Evolutionary conservation across 2,797 vertebrate genomes (phyloP).

Genomic region (Acanthurus lineatus): DNA sequence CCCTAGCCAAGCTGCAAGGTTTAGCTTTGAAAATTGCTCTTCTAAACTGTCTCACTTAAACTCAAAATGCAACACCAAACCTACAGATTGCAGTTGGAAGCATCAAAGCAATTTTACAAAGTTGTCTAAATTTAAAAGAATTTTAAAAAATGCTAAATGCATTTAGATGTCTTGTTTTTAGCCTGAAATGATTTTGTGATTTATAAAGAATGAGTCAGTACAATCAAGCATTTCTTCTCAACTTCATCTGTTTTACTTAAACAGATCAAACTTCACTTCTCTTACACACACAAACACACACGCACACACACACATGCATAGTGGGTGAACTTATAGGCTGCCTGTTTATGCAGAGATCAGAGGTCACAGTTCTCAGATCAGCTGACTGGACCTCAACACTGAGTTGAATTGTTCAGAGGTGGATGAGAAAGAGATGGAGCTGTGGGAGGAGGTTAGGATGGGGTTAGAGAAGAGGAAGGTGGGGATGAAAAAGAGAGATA

Average conservation of each 20-base stretch:
- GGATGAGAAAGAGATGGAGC: slow-evolving; percentile 16
- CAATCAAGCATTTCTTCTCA: neutral
- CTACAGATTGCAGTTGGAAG: neutral
- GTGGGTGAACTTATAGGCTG: neutral
- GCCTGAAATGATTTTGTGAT: neutral
- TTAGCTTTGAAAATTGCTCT: neutral
- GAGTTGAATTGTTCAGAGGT: slow-evolving; percentile 48
- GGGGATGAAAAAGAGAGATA: neutral
- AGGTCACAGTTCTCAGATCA: slow-evolving; percentile 38
- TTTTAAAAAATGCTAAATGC: neutral
- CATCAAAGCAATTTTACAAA: too few relatives aligned
- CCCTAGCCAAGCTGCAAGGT: neutral
- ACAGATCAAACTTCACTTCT: neutral
- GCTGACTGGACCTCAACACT: slow-evolving; percentile 48
- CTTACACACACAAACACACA: neutral
- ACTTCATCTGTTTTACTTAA: neutral
- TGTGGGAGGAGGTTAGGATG: neutral
- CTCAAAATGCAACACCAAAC: slow-evolving; percentile 14
- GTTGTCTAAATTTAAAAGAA: neutral
- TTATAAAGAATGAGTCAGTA: neutral
- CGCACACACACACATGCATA: neutral
- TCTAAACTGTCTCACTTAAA: neutral
- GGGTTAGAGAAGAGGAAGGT: neutral
- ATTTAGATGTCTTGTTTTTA: neutral
- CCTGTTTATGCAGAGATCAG: slow-evolving; percentile 24